phyloP scores from a whole-genome alignment of 2,113 vertebrate species.

The Psammodynastes pulverulentus region DNA sequence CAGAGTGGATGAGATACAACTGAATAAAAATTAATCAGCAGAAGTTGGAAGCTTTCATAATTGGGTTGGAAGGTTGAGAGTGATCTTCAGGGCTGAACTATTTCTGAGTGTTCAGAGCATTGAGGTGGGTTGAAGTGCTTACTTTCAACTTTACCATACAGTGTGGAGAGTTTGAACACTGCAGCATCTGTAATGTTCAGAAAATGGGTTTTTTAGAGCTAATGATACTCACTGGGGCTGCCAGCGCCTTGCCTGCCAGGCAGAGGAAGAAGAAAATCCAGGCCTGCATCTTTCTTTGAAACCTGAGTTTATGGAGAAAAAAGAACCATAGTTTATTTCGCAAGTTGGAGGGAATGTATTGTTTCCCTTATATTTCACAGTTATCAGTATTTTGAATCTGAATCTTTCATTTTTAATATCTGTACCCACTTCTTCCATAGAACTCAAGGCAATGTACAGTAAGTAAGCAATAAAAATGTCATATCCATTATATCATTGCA shows the following conservation, averaged over 20 bases:
- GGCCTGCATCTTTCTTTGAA: slow-evolving; percentile 86
- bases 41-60: background rate
- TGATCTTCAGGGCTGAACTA: background rate
- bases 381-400: background rate
- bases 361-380: background rate
- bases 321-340: background rate
- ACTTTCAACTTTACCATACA: background rate
- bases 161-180: no score
- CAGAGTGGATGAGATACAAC: background rate
- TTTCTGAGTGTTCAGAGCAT: background rate
- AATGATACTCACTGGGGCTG: slow-evolving; percentile 83
- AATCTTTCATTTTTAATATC: background rate
- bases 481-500: background rate
- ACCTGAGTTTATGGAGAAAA: slow-evolving; percentile 53
- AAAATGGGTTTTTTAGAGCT: rapidly evolving
- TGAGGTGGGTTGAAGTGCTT: background rate
- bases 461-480: background rate
- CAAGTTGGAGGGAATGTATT: background rate
- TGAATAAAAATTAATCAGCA: background rate
- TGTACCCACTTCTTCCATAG: background rate
- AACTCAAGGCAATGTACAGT: background rate
- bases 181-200: background rate
- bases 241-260: slow-evolving; percentile 88
- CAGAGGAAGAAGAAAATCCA: slow-evolving; percentile 93
- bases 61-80: background rate